Evolutionary conservation across 2,797 vertebrate species (phyloP).

Genomic region (Rachycentron canadum): DNA sequence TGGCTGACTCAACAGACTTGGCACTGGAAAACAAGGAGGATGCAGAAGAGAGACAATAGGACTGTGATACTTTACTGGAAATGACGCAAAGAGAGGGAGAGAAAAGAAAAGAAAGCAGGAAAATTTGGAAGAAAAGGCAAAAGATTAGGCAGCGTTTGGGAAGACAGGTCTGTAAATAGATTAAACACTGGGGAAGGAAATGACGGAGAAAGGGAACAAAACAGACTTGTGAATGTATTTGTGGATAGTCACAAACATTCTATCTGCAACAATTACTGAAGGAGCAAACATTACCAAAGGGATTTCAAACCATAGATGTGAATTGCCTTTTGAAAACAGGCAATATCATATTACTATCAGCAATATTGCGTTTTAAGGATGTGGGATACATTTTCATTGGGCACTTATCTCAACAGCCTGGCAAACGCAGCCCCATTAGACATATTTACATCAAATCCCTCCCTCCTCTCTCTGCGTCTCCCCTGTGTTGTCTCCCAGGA

Average conservation of each 20-base stretch:
- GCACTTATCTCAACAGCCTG: constrained; percentile 66
- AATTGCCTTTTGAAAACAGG: constrained; percentile 47
- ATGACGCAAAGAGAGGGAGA: constrained; percentile 20
- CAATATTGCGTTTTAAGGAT: constrained; percentile 51
- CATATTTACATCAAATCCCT: constrained; percentile 67
- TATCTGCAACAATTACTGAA: constrained; percentile 15
- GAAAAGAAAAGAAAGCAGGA: constrained; percentile 13
- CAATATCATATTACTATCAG: constrained; percentile 36
- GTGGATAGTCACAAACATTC: constrained; percentile 32
- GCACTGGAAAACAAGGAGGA: constrained; percentile 47
- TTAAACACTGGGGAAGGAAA: constrained; percentile 40
- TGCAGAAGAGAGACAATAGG: constrained; percentile 53
- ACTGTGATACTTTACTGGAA: constrained; percentile 62
- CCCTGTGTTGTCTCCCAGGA: constrained; percentile 56
- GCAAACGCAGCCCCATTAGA: constrained; percentile 55
- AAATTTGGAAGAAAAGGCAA: constrained; percentile 20
- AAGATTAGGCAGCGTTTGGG: constrained; percentile 18
- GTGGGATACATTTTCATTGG: constrained; percentile 53
- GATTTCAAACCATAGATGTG: constrained; percentile 43
- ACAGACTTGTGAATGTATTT: constrained; percentile 52
- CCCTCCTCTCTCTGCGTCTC: constrained; percentile 40
- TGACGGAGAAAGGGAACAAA: constrained; percentile 30
- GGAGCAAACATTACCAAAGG: constrained; percentile 22
- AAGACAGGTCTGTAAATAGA: constrained; percentile 44
- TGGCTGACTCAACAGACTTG: constrained; percentile 67